These are phyloP conservation scores for Smutsia gigantea DNA, from an alignment of 2,797 vertebrate genomes.

Conservation along the genomic window DNA sequence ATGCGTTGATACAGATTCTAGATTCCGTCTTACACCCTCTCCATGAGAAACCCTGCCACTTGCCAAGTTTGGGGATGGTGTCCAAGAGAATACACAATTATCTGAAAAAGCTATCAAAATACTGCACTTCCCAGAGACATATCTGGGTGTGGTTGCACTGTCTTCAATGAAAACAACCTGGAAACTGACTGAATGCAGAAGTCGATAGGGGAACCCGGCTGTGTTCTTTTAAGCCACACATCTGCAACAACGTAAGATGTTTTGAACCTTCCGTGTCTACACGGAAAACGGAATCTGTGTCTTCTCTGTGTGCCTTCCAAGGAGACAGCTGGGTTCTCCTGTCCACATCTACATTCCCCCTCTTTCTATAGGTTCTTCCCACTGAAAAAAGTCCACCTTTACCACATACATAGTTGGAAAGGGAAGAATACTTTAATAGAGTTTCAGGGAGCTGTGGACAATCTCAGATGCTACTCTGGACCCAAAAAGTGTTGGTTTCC, in stretches of 20 bases:
- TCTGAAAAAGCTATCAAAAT: neutral
- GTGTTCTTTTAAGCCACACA: neutral
- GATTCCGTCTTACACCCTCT: too few relatives aligned
- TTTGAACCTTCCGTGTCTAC: neutral
- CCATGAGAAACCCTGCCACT: too few relatives aligned
- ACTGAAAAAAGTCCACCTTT: neutral
- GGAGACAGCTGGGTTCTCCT: neutral
- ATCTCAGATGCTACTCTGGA: too few relatives aligned
- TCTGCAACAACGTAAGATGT: neutral
- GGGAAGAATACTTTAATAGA: neutral
- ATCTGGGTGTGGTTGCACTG: too few relatives aligned
- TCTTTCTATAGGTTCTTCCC: fast-evolving
- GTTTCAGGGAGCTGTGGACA: too few relatives aligned
- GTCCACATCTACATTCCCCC: fast-evolving
- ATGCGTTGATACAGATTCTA: too few relatives aligned
- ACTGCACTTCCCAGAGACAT: fast-evolving
- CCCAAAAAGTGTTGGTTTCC: neutral
- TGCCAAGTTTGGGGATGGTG: too few relatives aligned
- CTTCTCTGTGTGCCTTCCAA: fast-evolving
- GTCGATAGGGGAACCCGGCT: neutral
- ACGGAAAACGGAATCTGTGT: fast-evolving
- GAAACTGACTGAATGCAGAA: neutral
- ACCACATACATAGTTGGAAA: fast-evolving
- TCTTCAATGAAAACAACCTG: neutral
- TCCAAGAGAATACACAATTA: too few relatives aligned